Base-by-base conservation (phyloP, 2,797 vertebrate genomes). In the Pygocentrus nattereri region DNA sequence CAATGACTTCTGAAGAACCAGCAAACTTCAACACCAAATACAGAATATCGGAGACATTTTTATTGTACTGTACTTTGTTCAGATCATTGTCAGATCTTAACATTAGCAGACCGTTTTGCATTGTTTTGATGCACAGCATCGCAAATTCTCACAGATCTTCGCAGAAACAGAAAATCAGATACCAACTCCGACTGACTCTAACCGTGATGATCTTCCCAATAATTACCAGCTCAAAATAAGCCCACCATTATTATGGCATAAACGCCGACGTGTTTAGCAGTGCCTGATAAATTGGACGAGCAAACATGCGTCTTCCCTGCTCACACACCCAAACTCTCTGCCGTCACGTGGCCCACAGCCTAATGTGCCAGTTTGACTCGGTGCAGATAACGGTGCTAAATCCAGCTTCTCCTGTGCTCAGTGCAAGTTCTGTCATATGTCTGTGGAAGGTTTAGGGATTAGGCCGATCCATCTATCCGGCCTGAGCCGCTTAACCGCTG, bases 251-350 rank as follows among this genome's bases (percentile, higher is more conserved):
- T 10, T 44, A 10, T 41, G 41, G 41, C 41, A 12, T 11, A 11
- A 8, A 2, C 12, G 41, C 41, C 44, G 41, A 44, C 41, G 10
- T 44, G 41, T 41, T 41, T 41, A 1, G 41, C 3, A 41, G 41
- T 1, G 8, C 12, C 41, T 11, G 8, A 11, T 10, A 44, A 44
- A 44, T 12, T 12, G 41, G 41, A 44, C 21, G 25, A 6, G 18
- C 4, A 23, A 23, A 23, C 8, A 4, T 4, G 2, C 54, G n/a
- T 56, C 54, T 7, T 8, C 49, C 16, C 13, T 49, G 50, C 62
- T 52, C 62, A 81, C 79, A 38, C 64, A 61, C 0, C 25, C 25
- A 52, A 69, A 75, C 69, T 76, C 72, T 80, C 25, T 68, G 61
- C 79, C 23, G 23, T 38, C 23, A 2, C n/a, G 70, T 58, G 41